Percentiles rank a stretch among this genome's conserved stretches.
phyloP scores from a whole-genome alignment of 2,888 invertebrate species.

The Zaprionus lineosus region DNA sequence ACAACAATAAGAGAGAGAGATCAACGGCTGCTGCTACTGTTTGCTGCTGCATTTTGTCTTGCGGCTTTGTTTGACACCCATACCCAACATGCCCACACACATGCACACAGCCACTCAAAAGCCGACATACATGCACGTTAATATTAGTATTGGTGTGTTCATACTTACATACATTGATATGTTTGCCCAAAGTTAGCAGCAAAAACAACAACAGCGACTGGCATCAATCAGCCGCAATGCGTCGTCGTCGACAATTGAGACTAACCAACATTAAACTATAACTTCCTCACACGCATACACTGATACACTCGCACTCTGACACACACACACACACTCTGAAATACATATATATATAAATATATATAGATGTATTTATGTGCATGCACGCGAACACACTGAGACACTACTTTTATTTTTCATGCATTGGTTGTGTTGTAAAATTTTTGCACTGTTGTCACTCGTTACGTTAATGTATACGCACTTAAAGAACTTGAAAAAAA shows the following conservation, averaged over 20 bases:
- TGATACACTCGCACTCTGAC: slow-evolving; percentile 2
- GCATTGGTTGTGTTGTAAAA: slow-evolving; percentile 11
- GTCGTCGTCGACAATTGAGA: slow-evolving; percentile 63
- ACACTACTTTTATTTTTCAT: slow-evolving; percentile 16
- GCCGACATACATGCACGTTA: background rate
- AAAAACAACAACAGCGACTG: slow-evolving; percentile 33
- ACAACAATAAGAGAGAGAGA: slow-evolving; percentile 18
- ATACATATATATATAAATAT: slow-evolving; percentile 9
- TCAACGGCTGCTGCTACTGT: slow-evolving; percentile 38
- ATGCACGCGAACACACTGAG: background rate
- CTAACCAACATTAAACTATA: slow-evolving; percentile 75
- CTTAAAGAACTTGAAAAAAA: slow-evolving; percentile 15
- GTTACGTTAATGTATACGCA: slow-evolving; percentile 18
- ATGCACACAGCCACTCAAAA: background rate
- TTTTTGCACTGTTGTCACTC: slow-evolving; percentile 21
- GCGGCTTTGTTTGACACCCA: slow-evolving; percentile 48
- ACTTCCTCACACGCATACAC: slow-evolving; percentile 64
- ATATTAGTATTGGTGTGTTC: slow-evolving; percentile 1
- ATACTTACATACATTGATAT: slow-evolving; percentile 36
- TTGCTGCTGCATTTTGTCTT: slow-evolving; percentile 50
- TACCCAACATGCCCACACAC: background rate
- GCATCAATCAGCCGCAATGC: slow-evolving; percentile 65
- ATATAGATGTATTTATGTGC: background rate
- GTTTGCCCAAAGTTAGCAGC: slow-evolving; percentile 29
- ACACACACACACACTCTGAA: slow-evolving; percentile 3